These are phyloP conservation scores for Zoanthus sociatus DNA, from an alignment of 92 coral and sea anemone species.

Conservation along the genomic window DNA sequence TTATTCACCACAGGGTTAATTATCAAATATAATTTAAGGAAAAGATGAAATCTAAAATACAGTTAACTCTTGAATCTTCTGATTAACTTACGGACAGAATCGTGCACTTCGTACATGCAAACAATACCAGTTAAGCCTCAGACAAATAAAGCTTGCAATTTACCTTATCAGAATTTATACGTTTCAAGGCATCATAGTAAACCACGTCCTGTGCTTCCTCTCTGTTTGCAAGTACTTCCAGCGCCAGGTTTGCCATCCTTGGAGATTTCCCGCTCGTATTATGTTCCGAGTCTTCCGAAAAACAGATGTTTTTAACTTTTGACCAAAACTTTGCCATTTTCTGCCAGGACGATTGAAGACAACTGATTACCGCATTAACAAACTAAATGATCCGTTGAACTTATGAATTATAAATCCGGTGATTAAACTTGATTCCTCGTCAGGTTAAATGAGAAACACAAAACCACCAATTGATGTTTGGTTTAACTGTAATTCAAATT, in stretches of 20 bases:
- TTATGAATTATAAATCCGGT: not conserved
- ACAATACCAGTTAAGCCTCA: not conserved
- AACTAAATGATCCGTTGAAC: not conserved
- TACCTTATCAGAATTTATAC: constrained; percentile 77
- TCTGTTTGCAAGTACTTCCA: constrained; percentile 83
- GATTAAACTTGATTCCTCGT: not conserved
- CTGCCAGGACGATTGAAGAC: not conserved
- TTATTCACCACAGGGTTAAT: too few species aligned
- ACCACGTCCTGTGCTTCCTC: constrained; percentile 95
- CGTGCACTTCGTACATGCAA: not conserved
- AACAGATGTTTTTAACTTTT: constrained; percentile 59
- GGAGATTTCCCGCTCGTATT: constrained; percentile 62
- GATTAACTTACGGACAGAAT: not conserved
- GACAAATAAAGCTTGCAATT: not conserved
- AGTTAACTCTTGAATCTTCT: too few species aligned
- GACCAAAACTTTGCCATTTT: constrained; percentile 83
- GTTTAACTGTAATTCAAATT: not conserved
- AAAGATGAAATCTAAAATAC: too few species aligned
- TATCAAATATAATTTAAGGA: too few species aligned
- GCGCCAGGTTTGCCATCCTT: constrained; percentile 79
- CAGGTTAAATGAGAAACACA: not conserved
- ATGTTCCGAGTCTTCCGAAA: constrained; percentile 53
- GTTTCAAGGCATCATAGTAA: constrained; percentile 88
- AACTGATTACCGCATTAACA: not conserved
- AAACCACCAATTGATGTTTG: not conserved